Percentiles rank a stretch among this genome's conserved stretches.
These are phyloP conservation scores for Drosophila borborema DNA, from an alignment of 2,888 invertebrate genomes.

Conservation along the genomic window DNA sequence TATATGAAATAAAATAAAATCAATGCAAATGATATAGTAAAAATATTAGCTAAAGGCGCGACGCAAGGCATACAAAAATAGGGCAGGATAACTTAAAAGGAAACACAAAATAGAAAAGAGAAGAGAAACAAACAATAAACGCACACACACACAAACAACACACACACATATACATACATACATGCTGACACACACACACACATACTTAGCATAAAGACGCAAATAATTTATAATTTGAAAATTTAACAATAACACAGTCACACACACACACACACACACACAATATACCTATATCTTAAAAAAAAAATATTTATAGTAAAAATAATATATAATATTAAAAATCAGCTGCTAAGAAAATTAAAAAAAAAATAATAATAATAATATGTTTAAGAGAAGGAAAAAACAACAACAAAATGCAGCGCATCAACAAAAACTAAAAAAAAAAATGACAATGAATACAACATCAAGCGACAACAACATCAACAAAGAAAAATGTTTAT, in stretches of 20 bases:
- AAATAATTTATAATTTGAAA: slow-evolving; percentile 22
- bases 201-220: slow-evolving; percentile 44
- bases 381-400: slow-evolving; percentile 35
- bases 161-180: slow-evolving; percentile 9
- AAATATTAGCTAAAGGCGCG: slow-evolving; percentile 61
- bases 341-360: slow-evolving; percentile 27
- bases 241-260: slow-evolving; percentile 3
- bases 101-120: not conserved
- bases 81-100: slow-evolving; percentile 40
- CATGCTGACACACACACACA: not conserved
- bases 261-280: slow-evolving; percentile 17
- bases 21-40: slow-evolving; percentile 34
- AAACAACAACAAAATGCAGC: slow-evolving; percentile 36
- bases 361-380: slow-evolving; percentile 15
- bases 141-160: slow-evolving; percentile 13
- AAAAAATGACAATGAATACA: slow-evolving; percentile 38
- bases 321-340: slow-evolving; percentile 72
- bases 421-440: slow-evolving; percentile 36
- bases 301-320: slow-evolving; percentile 67
- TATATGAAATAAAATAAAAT: slow-evolving; percentile 65
- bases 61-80: slow-evolving; percentile 21
- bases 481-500: slow-evolving; percentile 56
- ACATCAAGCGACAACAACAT: slow-evolving; percentile 37
- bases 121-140: slow-evolving; percentile 8
- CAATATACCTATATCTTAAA: slow-evolving; percentile 55